These are phyloP conservation scores for Pseudolycoriella hygida DNA, from an alignment of 2,888 invertebrate species.

Conservation along the genomic window DNA sequence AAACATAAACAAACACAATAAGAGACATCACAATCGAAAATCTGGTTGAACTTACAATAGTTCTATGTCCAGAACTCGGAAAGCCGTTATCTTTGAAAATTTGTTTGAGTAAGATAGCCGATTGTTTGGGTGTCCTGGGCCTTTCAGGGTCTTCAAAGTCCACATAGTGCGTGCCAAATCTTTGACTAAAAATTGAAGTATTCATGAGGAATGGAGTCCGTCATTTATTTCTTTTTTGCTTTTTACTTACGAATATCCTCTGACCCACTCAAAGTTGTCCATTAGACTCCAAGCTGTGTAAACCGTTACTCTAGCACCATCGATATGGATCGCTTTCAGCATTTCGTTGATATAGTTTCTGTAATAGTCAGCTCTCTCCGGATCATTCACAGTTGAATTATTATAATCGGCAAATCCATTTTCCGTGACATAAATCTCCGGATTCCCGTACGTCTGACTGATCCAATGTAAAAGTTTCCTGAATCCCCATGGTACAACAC, in stretches of 20 bases:
- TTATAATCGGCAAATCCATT: conserved; percentile 36
- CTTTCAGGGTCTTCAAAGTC: too few species aligned
- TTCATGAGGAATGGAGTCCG: too few species aligned
- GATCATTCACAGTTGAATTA: conserved; percentile 24
- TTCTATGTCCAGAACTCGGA: too few species aligned
- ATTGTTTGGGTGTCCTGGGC: too few species aligned
- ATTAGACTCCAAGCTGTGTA: conserved; percentile 18
- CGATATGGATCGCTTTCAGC: conserved; percentile 16
- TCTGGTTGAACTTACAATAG: too few species aligned
- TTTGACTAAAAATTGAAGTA: too few species aligned
- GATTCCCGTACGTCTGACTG: conserved; percentile 34
- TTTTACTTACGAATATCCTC: conserved; percentile 18
- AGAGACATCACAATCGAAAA: too few species aligned
- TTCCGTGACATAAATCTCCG: conserved; percentile 37
- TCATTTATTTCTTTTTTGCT: too few species aligned
- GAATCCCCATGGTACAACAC: conserved; percentile 19
- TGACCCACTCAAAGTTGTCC: conserved; percentile 22
- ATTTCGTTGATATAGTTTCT: conserved; percentile 19
- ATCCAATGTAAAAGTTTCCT: conserved; percentile 25
- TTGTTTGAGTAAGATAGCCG: too few species aligned
- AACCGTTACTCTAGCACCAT: conserved; percentile 17
- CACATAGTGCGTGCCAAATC: too few species aligned
- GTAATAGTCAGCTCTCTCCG: conserved; percentile 22
- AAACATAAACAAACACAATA: too few species aligned
- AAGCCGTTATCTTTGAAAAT: too few species aligned